phyloP scores from a whole-genome alignment of 2,797 vertebrate species.

The Pygocentrus nattereri region DNA sequence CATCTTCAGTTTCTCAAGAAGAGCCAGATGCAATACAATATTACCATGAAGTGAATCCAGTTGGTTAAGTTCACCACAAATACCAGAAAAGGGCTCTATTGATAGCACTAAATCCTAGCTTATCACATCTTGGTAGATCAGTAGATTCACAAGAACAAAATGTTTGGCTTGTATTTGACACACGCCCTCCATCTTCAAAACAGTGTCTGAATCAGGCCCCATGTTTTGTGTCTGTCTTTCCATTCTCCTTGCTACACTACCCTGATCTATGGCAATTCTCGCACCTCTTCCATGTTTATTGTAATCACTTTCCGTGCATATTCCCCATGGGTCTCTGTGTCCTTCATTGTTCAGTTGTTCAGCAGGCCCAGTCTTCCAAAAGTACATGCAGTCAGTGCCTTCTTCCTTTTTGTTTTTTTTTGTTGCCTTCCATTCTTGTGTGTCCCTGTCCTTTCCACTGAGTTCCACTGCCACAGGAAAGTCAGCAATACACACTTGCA shows the following conservation, averaged over 20 bases:
- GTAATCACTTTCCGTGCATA: background rate
- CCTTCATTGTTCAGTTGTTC: no score
- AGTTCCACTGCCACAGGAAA: no score
- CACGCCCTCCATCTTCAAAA: background rate
- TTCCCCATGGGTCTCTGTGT: background rate
- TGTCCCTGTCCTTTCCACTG: no score
- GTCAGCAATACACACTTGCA: background rate
- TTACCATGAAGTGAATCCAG: background rate
- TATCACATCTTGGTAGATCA: background rate
- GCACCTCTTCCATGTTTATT: background rate
- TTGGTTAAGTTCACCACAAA: constrained; percentile 5
- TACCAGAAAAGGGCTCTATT: background rate
- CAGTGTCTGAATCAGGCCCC: background rate
- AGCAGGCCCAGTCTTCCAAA: no score
- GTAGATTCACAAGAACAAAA: background rate
- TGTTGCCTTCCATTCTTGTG: background rate
- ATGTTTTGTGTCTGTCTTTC: background rate
- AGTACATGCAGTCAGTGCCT: no score
- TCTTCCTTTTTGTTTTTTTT: no score
- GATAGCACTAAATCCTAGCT: background rate
- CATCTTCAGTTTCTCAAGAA: constrained; percentile 1
- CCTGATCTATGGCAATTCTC: background rate
- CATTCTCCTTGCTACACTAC: background rate
- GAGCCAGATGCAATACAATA: background rate
- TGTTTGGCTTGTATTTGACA: constrained; percentile 1